Conservation (phyloP, 2,113 vertebrate genomes). For the Pantherophis guttatus region DNA sequence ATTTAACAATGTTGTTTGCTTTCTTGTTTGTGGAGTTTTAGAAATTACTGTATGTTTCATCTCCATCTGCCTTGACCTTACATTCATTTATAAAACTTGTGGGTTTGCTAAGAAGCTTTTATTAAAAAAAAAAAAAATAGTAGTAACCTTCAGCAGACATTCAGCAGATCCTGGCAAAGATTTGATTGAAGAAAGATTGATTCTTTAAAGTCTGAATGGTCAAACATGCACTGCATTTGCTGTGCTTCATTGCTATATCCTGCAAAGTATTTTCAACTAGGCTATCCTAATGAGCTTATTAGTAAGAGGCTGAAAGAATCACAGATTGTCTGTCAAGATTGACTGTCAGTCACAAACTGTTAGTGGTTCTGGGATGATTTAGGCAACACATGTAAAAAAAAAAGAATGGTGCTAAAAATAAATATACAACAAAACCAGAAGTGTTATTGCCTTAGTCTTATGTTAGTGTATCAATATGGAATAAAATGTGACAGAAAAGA, state of each 20-base stretch:
- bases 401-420: constrained; percentile 53
- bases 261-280: constrained; percentile 68
- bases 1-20: constrained; percentile 25
- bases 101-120: constrained; percentile 36
- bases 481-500: constrained; percentile 57
- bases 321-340: constrained; percentile 74
- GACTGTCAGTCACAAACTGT: constrained; percentile 74
- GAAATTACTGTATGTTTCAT: constrained; percentile 21
- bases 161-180: constrained; percentile 69
- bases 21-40: neutral
- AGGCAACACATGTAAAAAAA: constrained; percentile 56
- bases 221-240: constrained; percentile 75
- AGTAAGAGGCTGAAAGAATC: constrained; percentile 77
- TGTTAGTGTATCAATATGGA: constrained; percentile 54
- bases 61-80: constrained; percentile 32
- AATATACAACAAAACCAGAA: constrained; percentile 3
- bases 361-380: constrained; percentile 70
- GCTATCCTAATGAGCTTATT: constrained; percentile 79
- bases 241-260: constrained; percentile 69
- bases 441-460: constrained; percentile 47
- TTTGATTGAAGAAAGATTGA: constrained; percentile 79
- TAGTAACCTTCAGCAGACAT: constrained; percentile 69
- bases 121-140: neutral
- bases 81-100: constrained; percentile 40
- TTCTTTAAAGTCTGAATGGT: constrained; percentile 73